phyloP scores from a whole-genome alignment of 1,140 invertebrate genomes.

The Oedothorax gibbosus region DNA sequence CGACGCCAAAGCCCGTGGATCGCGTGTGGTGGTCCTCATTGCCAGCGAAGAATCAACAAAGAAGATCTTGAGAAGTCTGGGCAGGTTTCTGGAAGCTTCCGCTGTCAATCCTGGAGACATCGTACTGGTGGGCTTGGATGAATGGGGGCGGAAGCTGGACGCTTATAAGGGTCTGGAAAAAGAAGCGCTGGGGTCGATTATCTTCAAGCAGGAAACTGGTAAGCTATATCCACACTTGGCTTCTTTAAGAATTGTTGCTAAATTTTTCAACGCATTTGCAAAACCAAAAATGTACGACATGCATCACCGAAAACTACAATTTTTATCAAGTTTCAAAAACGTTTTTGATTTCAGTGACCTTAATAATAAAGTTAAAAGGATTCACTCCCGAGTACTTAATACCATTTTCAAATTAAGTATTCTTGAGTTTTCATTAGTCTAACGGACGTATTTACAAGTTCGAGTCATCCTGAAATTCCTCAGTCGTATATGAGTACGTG shows the following conservation, averaged over 20 bases:
- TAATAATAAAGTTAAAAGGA: no score
- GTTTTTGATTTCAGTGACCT: no score
- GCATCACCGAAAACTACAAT: not conserved
- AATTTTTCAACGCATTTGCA: not conserved
- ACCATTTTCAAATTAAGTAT: no score
- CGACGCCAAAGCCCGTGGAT: constrained; percentile 53
- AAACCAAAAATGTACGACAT: no score
- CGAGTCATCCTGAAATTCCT: no score
- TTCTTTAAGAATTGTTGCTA: not conserved
- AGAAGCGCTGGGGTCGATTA: constrained; percentile 32
- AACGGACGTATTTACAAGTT: no score
- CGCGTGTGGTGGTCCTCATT: constrained; percentile 56
- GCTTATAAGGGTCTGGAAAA: constrained; percentile 20
- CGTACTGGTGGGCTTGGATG: constrained; percentile 62
- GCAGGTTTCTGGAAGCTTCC: constrained; percentile 61
- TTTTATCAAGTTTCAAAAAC: no score
- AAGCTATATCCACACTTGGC: not conserved
- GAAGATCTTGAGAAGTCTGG: constrained; percentile 65
- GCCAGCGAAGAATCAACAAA: constrained; percentile 61
- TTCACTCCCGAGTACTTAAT: no score
- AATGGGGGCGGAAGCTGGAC: constrained; percentile 33
- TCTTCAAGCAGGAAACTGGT: constrained; percentile 46
- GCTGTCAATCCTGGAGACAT: constrained; percentile 55
- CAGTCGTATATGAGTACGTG: no score
- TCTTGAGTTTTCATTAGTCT: no score